These are phyloP conservation scores for Dreissena polymorpha DNA, from an alignment of 1,140 invertebrate species.

Conservation along the genomic window DNA sequence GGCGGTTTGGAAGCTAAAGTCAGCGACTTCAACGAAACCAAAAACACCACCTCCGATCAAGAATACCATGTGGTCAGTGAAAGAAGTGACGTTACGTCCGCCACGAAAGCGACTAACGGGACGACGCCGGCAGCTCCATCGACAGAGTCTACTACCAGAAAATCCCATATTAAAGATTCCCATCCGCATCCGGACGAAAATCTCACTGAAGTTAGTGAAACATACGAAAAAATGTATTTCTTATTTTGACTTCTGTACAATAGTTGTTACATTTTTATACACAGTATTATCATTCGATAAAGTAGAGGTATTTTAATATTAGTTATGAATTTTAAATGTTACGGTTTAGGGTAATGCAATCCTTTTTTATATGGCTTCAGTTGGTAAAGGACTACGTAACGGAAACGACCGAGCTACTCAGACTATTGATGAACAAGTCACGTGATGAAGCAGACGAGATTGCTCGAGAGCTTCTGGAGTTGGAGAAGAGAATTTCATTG, in stretches of 20 bases:
- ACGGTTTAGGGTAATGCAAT: too few species aligned
- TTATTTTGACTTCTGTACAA: neutral
- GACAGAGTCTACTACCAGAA: conserved; percentile 1
- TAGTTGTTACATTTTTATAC: too few species aligned
- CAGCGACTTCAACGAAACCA: too few species aligned
- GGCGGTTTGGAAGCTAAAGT: too few species aligned
- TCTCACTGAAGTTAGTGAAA: conserved; percentile 28
- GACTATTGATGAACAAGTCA: conserved; percentile 17
- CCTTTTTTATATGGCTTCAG: neutral
- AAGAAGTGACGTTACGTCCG: too few species aligned
- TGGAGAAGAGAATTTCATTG: conserved; percentile 34
- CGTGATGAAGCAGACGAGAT: conserved; percentile 18
- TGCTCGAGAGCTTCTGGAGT: conserved; percentile 10
- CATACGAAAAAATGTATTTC: neutral
- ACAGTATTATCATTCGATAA: too few species aligned
- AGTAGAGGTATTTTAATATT: too few species aligned
- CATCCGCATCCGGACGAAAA: conserved; percentile 39
- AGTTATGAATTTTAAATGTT: too few species aligned
- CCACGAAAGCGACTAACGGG: too few species aligned
- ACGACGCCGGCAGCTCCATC: too few species aligned
- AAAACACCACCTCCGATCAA: too few species aligned
- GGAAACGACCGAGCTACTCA: conserved; percentile 39
- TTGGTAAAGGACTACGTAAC: conserved; percentile 36
- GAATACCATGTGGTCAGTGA: too few species aligned
- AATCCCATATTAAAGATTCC: conserved; percentile 42